These are phyloP conservation scores for Iphiclides podalirius DNA, from an alignment of 2,888 invertebrate genomes.

Conservation along the genomic window DNA sequence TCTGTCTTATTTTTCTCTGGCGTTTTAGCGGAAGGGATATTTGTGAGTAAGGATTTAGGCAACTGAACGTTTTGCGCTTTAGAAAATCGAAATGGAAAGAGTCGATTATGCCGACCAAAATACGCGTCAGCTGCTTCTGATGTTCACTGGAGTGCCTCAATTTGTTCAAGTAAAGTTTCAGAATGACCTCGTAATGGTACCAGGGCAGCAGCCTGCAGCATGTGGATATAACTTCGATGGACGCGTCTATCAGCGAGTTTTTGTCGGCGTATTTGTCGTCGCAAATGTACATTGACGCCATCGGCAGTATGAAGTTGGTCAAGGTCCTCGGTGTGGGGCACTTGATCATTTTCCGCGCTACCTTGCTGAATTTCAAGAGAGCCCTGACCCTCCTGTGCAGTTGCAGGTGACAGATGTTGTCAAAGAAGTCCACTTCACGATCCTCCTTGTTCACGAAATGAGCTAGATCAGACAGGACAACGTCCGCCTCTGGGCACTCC, in stretches of 20 bases:
- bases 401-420: constrained; percentile 94
- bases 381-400: constrained; percentile 92
- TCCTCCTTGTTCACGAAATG: constrained; percentile 85
- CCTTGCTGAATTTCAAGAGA: constrained; percentile 85
- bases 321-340: constrained; percentile 85
- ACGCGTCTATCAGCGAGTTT: constrained; percentile 90
- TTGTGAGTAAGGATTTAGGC: constrained; percentile 54
- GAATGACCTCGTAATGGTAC: constrained; percentile 91
- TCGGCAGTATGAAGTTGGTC: constrained; percentile 91
- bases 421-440: constrained; percentile 95
- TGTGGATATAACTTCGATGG: constrained; percentile 89
- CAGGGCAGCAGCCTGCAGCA: constrained; percentile 91
- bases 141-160: constrained; percentile 85
- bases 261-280: constrained; percentile 87
- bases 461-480: constrained; percentile 85
- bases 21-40: constrained; percentile 36
- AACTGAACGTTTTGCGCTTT: constrained; percentile 71
- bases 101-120: constrained; percentile 89
- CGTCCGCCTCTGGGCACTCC: constrained; percentile 85
- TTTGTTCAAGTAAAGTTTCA: constrained; percentile 89
- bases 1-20: constrained; percentile 33
- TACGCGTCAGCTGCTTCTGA: constrained; percentile 90
- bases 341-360: constrained; percentile 81
- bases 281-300: constrained; percentile 89
- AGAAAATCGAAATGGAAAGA: constrained; percentile 95